Evolutionary conservation across 2,113 vertebrate genomes (phyloP), one percentile per base, ranked within the genome.

Genomic region (Entelurus aequoreus): DNA sequence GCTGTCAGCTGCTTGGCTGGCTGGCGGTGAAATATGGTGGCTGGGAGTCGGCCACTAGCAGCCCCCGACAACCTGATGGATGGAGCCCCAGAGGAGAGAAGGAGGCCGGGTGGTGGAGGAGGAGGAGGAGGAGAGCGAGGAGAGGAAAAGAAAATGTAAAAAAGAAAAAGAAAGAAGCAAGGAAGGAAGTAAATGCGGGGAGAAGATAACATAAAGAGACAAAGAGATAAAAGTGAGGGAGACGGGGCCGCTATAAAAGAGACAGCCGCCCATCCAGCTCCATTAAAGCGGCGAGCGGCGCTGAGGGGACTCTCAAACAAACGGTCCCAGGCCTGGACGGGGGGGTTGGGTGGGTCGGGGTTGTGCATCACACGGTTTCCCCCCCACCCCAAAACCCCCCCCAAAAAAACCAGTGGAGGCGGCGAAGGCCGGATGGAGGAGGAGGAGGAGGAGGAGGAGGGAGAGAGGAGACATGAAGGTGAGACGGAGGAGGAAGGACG

Each of bases 1-100:
- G 92, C 95, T 98, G 94, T 97, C 95, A 95, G 93, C 91, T 91
- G 90, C 92, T 90, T 92, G 93, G 93, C 93, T 95, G 93, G 91
- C 93, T 95, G 92, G 91, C 90, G 92, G 93, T 95, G 94, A 95
- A 96, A 97, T 97, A 95, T 90, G 92, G 94, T 93, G 92, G 93
- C 92, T 92, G 91, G 74, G 91, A 94, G 92, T 90, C 89, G 90
- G 92, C 94, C 92, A 90, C 93, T 91, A 93, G 94, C 92, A 90
- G 91, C 92, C 93, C 92, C 91, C 93, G 94, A 94, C 94, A 95
- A 92, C 87, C 92, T 96, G 94, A 95, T 95, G 93, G 94, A 96
- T 96, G 93, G 91, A 82, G 88, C 92, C 93, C 92, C 89, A 88
- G 86, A 91, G 91, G 91, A 90, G 81, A 84, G 40, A 57, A 9